phyloP scores from a whole-genome alignment of 2,113 vertebrate genomes.

The Cercocebus atys region DNA sequence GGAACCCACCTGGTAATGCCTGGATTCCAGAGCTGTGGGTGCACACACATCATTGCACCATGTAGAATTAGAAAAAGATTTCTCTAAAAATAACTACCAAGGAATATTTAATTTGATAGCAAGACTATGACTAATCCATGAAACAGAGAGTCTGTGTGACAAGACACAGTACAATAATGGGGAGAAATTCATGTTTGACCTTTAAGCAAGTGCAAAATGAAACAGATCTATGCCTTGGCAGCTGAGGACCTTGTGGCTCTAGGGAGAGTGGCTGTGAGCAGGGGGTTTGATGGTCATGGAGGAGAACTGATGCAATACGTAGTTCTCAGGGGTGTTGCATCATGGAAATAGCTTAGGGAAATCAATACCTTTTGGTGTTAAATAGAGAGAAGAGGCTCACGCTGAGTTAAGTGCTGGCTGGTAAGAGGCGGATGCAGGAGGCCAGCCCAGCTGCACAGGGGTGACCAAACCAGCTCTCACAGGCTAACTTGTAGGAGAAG shows the following conservation, averaged over 20 bases:
- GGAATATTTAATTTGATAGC: slow-evolving; percentile 50
- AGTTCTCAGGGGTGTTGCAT: neutral
- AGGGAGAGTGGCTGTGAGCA: neutral
- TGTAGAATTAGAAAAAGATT: slow-evolving; percentile 48
- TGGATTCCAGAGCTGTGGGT: slow-evolving; percentile 48
- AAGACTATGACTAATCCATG: slow-evolving; percentile 58
- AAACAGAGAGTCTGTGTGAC: slow-evolving; percentile 60
- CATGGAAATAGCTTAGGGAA: slow-evolving; percentile 26
- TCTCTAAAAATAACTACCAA: slow-evolving; percentile 73
- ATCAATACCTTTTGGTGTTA: slow-evolving; percentile 51
- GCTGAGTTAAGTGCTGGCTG: slow-evolving; percentile 16
- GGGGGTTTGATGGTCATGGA: neutral
- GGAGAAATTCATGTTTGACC: slow-evolving; percentile 63
- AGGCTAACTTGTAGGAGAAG: slow-evolving; percentile 39
- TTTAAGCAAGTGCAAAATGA: slow-evolving; percentile 53
- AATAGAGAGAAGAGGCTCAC: neutral
- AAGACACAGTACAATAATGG: slow-evolving; percentile 58
- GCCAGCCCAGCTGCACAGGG: slow-evolving; percentile 1
- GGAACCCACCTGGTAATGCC: slow-evolving; percentile 40
- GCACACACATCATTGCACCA: slow-evolving; percentile 26
- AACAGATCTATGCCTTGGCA: neutral
- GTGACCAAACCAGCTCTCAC: slow-evolving; percentile 1
- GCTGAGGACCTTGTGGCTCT: neutral
- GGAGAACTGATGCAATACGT: neutral
- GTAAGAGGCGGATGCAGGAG: neutral